Evolutionary conservation across 2,113 vertebrate species (phyloP), one percentile per base, ranked within the genome.

Genomic region (Silurus asotus): DNA sequence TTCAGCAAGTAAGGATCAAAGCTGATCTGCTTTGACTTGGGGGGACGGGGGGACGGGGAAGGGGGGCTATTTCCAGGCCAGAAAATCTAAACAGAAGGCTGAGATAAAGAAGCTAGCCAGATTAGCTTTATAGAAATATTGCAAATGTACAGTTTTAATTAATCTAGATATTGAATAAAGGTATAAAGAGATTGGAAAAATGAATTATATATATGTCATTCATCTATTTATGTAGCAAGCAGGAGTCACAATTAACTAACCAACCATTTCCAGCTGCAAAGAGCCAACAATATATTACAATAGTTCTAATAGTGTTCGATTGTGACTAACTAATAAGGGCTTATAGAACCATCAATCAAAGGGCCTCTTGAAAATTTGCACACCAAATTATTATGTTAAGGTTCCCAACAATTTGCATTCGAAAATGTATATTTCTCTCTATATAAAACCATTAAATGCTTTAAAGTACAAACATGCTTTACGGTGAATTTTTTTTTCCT

Each of bases 61-160:
- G 3, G 75, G 75, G 56, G 75, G 53, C 28, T 78, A 78, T 56
- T 78, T 56, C 53, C 75, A 56, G 75, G 7, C 75, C 53, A 53
- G 75, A 77, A 56, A 25, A 56, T 77, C n/a, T 6, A 25, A 77
- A 75, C 49, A 53, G 49, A n/a, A n/a, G 72, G 49, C 5, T 76
- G 72, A 76, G n/a, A 13, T 75, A 51, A 75, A 53, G 48, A 53
- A 72, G 8, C 2, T 10, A 49, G 67, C 37, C 28, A 14, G 11
- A 72, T 48, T 3, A 23, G 51, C 25, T 3, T 5, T 10, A 75
- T 2, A 8, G 70, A 11, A 48, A 70, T 49, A 74, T 70, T 49
- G 45, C 45, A 20, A 5, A 20, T 19, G 20, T 74, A 49, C 70
- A 49, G 14, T 70, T 70, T 70, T 11, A 5, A 51, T 20, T 49